phyloP scores from a whole-genome alignment of 2,797 vertebrate species.

The Macropus fuliginosus region DNA sequence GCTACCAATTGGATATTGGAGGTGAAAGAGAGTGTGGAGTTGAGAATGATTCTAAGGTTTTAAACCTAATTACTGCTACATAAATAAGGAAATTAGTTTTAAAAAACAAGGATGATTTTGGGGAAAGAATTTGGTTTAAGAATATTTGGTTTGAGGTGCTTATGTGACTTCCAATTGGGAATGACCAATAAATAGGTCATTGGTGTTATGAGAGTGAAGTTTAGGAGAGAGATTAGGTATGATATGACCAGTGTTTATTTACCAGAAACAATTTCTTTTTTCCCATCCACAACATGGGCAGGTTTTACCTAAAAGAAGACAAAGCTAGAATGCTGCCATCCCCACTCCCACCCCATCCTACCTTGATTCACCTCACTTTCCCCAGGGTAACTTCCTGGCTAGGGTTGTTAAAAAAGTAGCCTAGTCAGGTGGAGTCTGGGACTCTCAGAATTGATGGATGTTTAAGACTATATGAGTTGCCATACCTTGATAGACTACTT shows the following conservation, averaged over 20 bases:
- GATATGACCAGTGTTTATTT: neutral
- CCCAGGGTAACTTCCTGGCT: neutral
- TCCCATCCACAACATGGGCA: neutral
- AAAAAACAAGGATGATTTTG: constrained; percentile 13
- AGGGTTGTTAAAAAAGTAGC: neutral
- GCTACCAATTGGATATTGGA: neutral
- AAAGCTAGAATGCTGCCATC: neutral
- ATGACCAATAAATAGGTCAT: neutral
- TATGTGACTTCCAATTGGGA: neutral
- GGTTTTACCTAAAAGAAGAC: neutral
- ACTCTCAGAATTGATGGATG: neutral
- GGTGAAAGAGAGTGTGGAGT: neutral
- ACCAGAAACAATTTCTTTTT: neutral
- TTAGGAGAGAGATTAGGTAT: neutral
- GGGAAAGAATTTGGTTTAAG: neutral
- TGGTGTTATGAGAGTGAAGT: neutral
- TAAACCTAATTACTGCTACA: neutral
- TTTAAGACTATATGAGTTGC: neutral
- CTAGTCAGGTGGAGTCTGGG: neutral
- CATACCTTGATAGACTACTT: neutral
- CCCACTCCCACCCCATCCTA: too few relatives aligned
- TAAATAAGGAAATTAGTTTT: neutral
- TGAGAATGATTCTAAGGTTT: neutral
- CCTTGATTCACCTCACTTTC: neutral
- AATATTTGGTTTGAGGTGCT: neutral